Evolutionary conservation across 2,797 vertebrate species (phyloP).

Genomic region (Mycteria americana): DNA sequence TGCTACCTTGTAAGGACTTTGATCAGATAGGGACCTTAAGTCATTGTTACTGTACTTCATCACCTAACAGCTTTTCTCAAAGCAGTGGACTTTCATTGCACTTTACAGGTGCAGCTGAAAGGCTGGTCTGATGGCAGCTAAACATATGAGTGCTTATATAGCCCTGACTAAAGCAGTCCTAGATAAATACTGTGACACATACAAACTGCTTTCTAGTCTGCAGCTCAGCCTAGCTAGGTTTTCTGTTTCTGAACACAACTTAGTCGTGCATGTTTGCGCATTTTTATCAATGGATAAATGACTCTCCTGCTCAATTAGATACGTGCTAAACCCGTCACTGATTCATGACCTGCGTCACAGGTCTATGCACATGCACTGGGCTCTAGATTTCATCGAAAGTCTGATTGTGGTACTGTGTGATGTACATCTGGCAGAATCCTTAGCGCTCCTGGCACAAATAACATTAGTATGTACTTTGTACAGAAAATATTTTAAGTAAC

Average conservation of each 20-base stretch:
- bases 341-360: not conserved
- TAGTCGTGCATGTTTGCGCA: not conserved
- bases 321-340: not conserved
- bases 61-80: not conserved
- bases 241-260: not conserved
- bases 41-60: not conserved
- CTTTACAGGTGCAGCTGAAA: not conserved
- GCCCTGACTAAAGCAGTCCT: not conserved
- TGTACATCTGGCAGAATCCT: not conserved
- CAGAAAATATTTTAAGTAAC: not conserved
- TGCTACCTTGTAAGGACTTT: not conserved
- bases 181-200: not conserved
- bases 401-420: not conserved
- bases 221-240: not conserved
- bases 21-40: not conserved
- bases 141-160: not conserved
- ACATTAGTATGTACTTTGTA: not conserved
- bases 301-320: not conserved
- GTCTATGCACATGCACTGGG: no score
- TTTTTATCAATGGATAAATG: not conserved
- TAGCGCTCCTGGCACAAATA: not conserved
- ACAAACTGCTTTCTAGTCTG: not conserved
- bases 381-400: not conserved
- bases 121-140: not conserved
- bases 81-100: not conserved